Base-by-base conservation (phyloP, 30 jellyfish, hydroid and myxozoan species). In the Turritopsis rubra region DNA sequence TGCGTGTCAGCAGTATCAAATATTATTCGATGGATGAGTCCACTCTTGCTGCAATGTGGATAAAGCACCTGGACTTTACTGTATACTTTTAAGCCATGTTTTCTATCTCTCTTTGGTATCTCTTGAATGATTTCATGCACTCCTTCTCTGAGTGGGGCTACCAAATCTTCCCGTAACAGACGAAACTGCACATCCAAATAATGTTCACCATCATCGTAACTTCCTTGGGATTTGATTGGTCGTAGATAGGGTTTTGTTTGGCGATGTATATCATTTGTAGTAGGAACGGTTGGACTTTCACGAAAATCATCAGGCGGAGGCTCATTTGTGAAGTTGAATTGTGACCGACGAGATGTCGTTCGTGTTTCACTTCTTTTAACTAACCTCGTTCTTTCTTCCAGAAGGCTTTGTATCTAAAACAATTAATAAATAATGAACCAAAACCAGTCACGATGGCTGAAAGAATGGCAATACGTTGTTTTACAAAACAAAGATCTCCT, bases 181-280 rank as follows among this genome's bases (percentile, higher is more conserved):
- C 96, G 66, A 72, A 77, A 88, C 53, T 88, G 96, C 19, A 84
- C 81, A 52, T 88, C 90, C 66, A 88, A 68, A 75, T 88, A 88
- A 26, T 83, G 87, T 23, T 83, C 87, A 1, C 83, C 84, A 54
- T 72, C 81, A n/a, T 75, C 20, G 27, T 88, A 84, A 31, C 54
- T 52, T 28, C 96, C 96, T n/a, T 52, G 18, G 17, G 87, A 26
- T 53, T 78, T 83, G 68, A 88, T 88, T 29, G 96, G 89, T 18
- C 95, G 68, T 25, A 87, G 90, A 52, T 74, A 87, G 8, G 89
- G 87, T 24, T 53, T 23, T 27, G 52, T 65, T 21, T 81, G 85
- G 23, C 72, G 30, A 4, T 27, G 22, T 23, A 87, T 74, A 18
- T 87, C 95, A 8, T 75, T 22, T 25, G n/a, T 31, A 16, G 89